These are phyloP conservation scores for Silurus meridionalis DNA, from an alignment of 2,113 vertebrate genomes.

Conservation along the genomic window DNA sequence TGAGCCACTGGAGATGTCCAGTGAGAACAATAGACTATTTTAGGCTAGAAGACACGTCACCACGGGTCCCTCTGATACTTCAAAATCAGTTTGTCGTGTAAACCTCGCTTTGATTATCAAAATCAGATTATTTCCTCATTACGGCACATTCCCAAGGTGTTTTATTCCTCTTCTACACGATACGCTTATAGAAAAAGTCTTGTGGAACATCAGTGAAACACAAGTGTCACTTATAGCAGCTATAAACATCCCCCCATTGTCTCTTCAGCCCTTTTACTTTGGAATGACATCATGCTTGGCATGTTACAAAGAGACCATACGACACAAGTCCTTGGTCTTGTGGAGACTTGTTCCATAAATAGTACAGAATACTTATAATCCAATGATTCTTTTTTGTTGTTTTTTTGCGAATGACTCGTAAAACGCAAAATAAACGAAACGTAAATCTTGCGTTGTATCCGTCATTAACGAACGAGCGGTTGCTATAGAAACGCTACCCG, in stretches of 20 bases:
- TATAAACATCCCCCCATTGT: conserved; percentile 19
- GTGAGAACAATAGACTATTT: conserved; percentile 23
- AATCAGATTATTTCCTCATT: not conserved
- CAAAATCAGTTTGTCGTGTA: not conserved
- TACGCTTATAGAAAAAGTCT: not conserved
- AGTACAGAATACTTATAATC: too few species aligned
- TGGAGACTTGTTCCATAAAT: not conserved
- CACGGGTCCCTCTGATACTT: not conserved
- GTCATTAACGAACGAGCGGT: too few species aligned
- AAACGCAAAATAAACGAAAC: too few species aligned
- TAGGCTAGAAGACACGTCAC: not conserved
- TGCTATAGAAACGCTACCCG: too few species aligned
- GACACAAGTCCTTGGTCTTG: not conserved
- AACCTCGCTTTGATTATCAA: too few species aligned
- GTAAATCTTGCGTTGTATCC: too few species aligned
- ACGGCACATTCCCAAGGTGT: too few species aligned
- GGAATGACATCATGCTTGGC: not conserved
- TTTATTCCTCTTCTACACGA: not conserved
- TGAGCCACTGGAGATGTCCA: not conserved
- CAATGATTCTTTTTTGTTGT: too few species aligned
- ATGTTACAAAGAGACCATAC: not conserved
- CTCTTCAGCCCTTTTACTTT: not conserved
- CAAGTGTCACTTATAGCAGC: not conserved
- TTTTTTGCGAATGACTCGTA: too few species aligned
- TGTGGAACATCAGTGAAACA: not conserved